Conservation (phyloP, 2,888 invertebrate species). For the Drosophila koepferae region DNA sequence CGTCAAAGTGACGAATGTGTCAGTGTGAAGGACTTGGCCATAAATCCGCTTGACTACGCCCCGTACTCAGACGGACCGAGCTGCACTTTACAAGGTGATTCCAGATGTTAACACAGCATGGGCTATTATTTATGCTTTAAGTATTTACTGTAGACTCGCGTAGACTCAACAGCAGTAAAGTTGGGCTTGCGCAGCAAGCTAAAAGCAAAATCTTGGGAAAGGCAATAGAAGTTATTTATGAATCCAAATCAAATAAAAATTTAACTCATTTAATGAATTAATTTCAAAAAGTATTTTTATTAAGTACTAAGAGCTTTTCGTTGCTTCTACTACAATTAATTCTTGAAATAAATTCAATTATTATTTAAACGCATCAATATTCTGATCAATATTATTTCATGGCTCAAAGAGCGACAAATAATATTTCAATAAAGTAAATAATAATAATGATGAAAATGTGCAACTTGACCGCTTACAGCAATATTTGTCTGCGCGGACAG, state of each 20-base stretch:
- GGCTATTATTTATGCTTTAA: constrained; percentile 14
- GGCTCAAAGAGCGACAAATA: background rate
- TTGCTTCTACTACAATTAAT: background rate
- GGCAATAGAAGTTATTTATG: background rate
- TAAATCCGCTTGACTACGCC: constrained; percentile 19
- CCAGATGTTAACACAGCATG: constrained; percentile 1
- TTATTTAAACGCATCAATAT: background rate
- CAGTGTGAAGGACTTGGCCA: constrained; percentile 8
- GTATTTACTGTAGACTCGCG: background rate
- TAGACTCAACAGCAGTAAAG: background rate
- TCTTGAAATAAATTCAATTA: background rate
- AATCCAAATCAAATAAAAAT: background rate
- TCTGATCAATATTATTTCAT: background rate
- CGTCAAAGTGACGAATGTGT: constrained; percentile 18
- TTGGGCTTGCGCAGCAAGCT: background rate
- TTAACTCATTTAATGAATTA: background rate
- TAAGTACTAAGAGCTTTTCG: too few species aligned
- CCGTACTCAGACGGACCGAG: background rate
- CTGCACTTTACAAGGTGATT: constrained; percentile 11
- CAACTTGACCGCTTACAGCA: constrained; percentile 16
- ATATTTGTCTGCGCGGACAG: constrained; percentile 10
- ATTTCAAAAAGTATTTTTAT: background rate
- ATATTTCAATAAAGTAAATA: background rate
- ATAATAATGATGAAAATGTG: background rate
- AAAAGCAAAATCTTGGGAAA: too few species aligned